Evolutionary conservation across 2,797 vertebrate species (phyloP), one percentile per base, ranked within the genome.

Genomic region (Enteromius unitaeniatus): DNA sequence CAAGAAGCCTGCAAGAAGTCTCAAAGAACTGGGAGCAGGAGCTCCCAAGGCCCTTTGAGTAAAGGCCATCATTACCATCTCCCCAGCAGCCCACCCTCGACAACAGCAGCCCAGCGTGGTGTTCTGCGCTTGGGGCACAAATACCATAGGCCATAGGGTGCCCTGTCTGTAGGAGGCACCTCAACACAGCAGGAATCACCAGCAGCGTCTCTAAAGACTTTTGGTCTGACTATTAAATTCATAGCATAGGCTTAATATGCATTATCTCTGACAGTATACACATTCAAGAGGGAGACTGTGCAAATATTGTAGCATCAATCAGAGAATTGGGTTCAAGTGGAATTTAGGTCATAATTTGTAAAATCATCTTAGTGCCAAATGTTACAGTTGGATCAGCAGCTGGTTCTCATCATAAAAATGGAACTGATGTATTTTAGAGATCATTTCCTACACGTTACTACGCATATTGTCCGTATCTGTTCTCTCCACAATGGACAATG

Each of bases 311-410:
- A 85, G 70, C 34, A 81, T 76, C 84, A 86, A 77, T 82, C 83
- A 82, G 2, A 49, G 40, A 68, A 68, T 79, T 45, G 79, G 64
- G 37, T 81, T 67, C n/a, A 23, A 81, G 55, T 75, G 65, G 42
- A 70, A 84, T 85, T 62, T 84, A 65, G 84, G 81, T 83, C 78
- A 81, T 28, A 34, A 67, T 86, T 72, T 82, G 77, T 79, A 69
- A 77, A 80, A 68, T 74, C 60, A 49, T 80, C 73, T 88, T 74
- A 83, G 78, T 45, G 86, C 86, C 86, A 88, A 84, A 85, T 79
- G 75, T 64, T 58, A 83, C 85, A 87, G 86, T 83, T 87, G 86
- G 89, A 85, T 80, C 45, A 86, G 78, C 87, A 88, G 84, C 88
- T 87, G 84, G 70, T 86, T 89, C 69, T 85, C 86, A 88, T 89